These are phyloP conservation scores for Alethe diademata DNA, from an alignment of 2,113 vertebrate genomes.

Conservation along the genomic window DNA sequence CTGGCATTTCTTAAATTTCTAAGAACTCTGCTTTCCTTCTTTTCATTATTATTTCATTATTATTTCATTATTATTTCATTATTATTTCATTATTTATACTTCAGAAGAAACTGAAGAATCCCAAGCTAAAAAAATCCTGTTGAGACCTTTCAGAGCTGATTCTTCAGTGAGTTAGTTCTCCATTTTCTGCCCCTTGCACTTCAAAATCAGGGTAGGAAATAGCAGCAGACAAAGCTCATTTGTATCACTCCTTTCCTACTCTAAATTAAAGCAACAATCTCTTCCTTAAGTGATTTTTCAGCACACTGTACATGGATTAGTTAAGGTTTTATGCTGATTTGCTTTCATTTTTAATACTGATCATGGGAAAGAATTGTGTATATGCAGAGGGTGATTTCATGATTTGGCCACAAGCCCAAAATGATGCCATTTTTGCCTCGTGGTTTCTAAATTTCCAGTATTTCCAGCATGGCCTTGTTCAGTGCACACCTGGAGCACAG, in stretches of 20 bases:
- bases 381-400: neutral
- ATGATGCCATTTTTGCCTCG: neutral
- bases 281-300: neutral
- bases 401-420: neutral
- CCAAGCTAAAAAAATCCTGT: neutral
- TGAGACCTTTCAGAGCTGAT: neutral
- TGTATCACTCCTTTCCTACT: neutral
- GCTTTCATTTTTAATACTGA: neutral
- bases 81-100: no score
- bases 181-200: neutral
- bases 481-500: neutral
- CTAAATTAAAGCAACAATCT: neutral
- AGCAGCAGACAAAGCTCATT: neutral
- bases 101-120: neutral
- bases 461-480: neutral
- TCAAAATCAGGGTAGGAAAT: neutral
- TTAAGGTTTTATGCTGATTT: neutral
- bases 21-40: neutral
- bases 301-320: neutral
- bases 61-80: neutral
- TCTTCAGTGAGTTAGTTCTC: neutral
- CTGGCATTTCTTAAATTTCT: neutral
- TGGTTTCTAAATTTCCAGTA: neutral
- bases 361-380: neutral
- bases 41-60: neutral